A percentile compares a stretch with the other conserved stretches of the same genome.
These are phyloP conservation scores for Scolopax bukidnonensis DNA, from an alignment of 2,797 vertebrate genomes.

Conservation along the genomic window DNA sequence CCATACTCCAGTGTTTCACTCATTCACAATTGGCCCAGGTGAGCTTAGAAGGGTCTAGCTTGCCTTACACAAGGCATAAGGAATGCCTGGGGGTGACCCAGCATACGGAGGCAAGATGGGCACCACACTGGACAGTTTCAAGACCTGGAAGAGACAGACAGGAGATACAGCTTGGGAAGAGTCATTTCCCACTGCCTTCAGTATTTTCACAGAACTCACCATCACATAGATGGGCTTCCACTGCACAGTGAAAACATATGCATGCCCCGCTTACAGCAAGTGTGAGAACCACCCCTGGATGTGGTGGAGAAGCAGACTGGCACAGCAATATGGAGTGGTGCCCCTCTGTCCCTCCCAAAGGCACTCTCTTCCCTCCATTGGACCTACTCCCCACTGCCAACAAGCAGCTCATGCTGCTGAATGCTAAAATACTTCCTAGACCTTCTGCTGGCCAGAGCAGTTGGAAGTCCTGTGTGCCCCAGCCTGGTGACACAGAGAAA, in stretches of 20 bases:
- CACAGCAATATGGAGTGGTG: background rate
- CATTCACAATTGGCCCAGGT: background rate
- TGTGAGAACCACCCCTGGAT: background rate
- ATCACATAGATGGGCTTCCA: background rate
- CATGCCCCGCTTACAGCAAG: background rate
- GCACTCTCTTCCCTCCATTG: background rate
- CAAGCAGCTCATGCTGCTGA: background rate
- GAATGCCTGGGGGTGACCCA: background rate
- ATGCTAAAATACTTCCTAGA: background rate
- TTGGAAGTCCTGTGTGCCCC: background rate
- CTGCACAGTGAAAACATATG: accelerated
- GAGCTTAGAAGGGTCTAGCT: background rate
- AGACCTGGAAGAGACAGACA: background rate
- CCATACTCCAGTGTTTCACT: background rate
- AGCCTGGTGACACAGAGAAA: background rate
- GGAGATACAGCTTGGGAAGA: background rate
- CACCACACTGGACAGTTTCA: background rate
- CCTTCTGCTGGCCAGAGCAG: background rate
- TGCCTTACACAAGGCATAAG: background rate
- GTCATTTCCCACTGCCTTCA: background rate
- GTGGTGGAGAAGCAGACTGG: background rate
- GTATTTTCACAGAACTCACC: background rate
- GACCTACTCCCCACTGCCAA: background rate
- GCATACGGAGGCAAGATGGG: accelerated
- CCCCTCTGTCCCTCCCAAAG: background rate